Evolutionary conservation across 2,888 invertebrate genomes (phyloP), one percentile per base, ranked within the genome.

Genomic region (Sphaerophoria taeniata): DNA sequence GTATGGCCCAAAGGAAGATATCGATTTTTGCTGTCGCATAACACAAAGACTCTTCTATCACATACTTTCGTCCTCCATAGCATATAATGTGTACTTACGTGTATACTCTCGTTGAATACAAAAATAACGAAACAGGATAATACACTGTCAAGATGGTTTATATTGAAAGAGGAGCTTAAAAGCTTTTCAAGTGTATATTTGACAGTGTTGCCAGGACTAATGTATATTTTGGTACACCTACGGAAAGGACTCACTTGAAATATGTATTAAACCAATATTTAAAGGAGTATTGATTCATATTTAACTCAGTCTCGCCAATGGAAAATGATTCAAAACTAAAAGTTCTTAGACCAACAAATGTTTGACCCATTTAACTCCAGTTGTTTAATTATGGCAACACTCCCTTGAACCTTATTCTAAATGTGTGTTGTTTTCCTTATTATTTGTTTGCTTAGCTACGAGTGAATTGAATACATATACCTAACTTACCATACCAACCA

Each of bases 81-180:
- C n/a, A 12, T 12, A 45, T 45, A 45, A 45, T 24, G 12, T 12
- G n/a, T 45, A 45, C n/a, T n/a, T n/a, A n/a, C n/a, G n/a, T n/a
- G n/a, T 14, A 7, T 16, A 49, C 16, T 14, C 49, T 3, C 6
- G 1, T 24, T 24, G 24, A 24, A 16, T 39, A 36, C 36, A 11
- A 55, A 77, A 47, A 47, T 49, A 82, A 3, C 55, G 12, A 33
- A 36, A 70, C 83, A 83, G 79, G 83, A 79, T 84, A 83, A 24
- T 24, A 63, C 55, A 16, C 61, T 24, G n/a, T 39, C 34, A 49
- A 69, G 73, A 63, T 69, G 36, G 56, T 75, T 75, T 58, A 55
- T 24, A 24, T 24, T 24, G 69, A 39, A 67, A 67, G 24, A 61
- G 71, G 70, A 79, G 79, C 79, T 84, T 75, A 55, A 70, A 72